Evolutionary conservation across 2,888 invertebrate genomes (phyloP), one percentile per base, ranked within the genome.

Genomic region (Mimas tiliae): DNA sequence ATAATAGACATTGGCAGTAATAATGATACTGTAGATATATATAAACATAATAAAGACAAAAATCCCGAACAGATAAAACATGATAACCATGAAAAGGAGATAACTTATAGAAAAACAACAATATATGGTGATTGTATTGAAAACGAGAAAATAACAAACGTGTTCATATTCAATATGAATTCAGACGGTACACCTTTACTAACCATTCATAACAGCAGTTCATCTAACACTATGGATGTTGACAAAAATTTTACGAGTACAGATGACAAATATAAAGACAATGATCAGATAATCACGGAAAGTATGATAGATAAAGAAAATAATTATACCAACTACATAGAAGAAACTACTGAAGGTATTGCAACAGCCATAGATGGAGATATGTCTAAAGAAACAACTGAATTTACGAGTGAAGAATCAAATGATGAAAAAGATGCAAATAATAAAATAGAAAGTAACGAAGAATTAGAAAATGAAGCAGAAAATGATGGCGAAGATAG

Each of bases 101-200:
- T 6, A 1, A 38, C 8, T 1, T 42, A 11, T 9, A 38, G 42
- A 19, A 42, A 42, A 11, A 11, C 16, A 0, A 58, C 12, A 0
- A 19, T 58, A 19, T 58, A 58, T 19, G 58, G 58, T 6, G 38
- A 58, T 38, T 42, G 38, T 6, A 16, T 58, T 19, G 42, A 38
- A 3, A 58, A 58, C 19, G 42, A 58, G 42, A 58, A 11, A 42
- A 38, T 58, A 0, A 58, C 58, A 1, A 58, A 58, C 19, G 58
- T 58, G 4, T 58, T 42, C 19, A 42, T 58, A 42, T 58, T 58
- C 7, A 16, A 58, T 9, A 58, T 58, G 58, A 58, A 58, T 42
- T 53, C 53, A 12, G 58, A 21, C 0, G 19, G 9, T 14, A 12
- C 38, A 42, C 58, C 58, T 6, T 12, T 16, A 1, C 6, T 58